phyloP scores from a whole-genome alignment of 2,113 vertebrate genomes.

The Condylura cristata region DNA sequence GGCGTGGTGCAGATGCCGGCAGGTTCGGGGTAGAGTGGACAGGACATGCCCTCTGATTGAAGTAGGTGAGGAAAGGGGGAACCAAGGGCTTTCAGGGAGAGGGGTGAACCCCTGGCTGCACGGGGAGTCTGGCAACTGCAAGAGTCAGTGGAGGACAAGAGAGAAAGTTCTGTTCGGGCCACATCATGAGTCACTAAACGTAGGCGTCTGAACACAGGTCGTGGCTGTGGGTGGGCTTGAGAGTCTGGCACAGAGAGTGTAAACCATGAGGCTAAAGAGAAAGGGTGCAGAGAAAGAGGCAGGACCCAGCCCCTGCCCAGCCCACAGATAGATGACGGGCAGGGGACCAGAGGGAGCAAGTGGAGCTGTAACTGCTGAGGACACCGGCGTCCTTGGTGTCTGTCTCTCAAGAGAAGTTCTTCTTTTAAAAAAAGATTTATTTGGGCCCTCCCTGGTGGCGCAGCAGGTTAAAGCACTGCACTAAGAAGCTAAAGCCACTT shows the following conservation, averaged over 20 bases:
- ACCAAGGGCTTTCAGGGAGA: not conserved
- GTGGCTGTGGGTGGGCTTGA: not conserved
- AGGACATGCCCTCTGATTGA: not conserved
- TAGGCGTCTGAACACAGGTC: not conserved
- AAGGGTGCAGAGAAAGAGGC: not conserved
- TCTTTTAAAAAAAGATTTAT: no score
- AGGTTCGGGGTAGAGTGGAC: not conserved
- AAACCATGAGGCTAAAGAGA: not conserved
- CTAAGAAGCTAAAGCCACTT: no score
- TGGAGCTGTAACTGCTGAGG: not conserved
- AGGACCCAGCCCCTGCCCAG: not conserved
- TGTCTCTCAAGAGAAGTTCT: no score
- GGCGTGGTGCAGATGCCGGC: not conserved
- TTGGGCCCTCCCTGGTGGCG: no score
- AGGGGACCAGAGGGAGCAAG: not conserved
- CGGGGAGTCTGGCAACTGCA: fast-evolving
- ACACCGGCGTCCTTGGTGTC: no score
- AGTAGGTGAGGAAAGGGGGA: not conserved
- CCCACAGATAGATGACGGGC: not conserved
- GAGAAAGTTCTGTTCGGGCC: no score
- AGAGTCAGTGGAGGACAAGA: not conserved
- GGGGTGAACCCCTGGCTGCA: not conserved
- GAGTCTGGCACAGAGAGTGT: not conserved
- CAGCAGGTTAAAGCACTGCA: no score
- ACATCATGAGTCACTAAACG: not conserved